phyloP scores from a whole-genome alignment of 2,888 invertebrate species.

The Cephus nigrinus region DNA sequence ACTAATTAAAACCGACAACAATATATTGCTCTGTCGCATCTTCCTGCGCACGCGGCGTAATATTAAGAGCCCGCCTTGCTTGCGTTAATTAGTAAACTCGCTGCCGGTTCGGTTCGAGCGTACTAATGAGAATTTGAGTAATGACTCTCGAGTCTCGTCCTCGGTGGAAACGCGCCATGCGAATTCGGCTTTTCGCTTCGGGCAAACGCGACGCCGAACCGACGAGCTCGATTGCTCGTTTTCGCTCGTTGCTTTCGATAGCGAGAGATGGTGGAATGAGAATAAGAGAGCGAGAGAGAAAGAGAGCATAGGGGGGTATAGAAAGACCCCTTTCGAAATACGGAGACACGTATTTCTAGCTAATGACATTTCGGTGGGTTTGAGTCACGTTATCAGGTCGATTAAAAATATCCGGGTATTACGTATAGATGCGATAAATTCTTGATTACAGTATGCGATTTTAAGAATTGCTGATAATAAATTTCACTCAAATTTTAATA shows the following conservation, averaged over 20 bases:
- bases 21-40: conserved; percentile 47
- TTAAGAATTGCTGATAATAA: not conserved
- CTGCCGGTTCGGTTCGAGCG: conserved; percentile 49
- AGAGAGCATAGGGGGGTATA: not conserved
- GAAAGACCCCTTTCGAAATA: not conserved
- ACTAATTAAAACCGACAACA: conserved; percentile 49
- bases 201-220: not conserved
- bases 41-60: conserved; percentile 23
- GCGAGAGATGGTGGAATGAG: not conserved
- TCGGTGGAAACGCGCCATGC: not conserved
- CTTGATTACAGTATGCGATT: not conserved
- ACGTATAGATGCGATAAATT: not conserved
- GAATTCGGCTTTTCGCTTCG: not conserved
- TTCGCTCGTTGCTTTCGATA: not conserved
- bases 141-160: conserved; percentile 52
- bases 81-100: conserved; percentile 60
- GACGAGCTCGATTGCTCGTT: not conserved
- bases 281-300: not conserved
- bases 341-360: not conserved
- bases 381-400: not conserved
- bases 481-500: not conserved
- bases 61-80: conserved; percentile 50
- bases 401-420: not conserved
- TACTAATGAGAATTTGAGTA: conserved; percentile 62
- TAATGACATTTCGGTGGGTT: not conserved